A percentile compares a stretch with the other conserved stretches of the same genome.
phyloP scores from a whole-genome alignment of 2,113 vertebrate genomes.

The Tauraco erythrolophus region DNA sequence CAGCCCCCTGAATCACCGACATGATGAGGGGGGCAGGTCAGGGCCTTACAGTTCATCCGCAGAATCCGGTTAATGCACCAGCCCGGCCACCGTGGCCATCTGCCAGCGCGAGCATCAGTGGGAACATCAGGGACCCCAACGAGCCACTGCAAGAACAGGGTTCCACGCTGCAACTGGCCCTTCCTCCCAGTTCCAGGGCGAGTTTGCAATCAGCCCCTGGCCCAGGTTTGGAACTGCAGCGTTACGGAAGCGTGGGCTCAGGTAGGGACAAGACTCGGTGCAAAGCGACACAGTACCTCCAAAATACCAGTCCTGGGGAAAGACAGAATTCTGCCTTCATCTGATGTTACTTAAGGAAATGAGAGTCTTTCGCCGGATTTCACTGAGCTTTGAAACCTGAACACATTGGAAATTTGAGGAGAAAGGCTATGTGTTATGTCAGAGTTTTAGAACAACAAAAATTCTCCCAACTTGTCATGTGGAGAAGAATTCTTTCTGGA shows the following conservation, averaged over 20 bases:
- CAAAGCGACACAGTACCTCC: fast-evolving
- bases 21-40: no score
- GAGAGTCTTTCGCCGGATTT: neutral
- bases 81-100: fast-evolving
- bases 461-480: neutral
- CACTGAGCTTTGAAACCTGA: neutral
- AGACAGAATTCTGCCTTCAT: neutral
- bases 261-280: fast-evolving
- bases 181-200: neutral
- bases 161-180: fast-evolving
- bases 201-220: neutral
- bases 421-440: neutral
- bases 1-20: no score
- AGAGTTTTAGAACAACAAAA: neutral
- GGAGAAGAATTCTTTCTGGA: neutral
- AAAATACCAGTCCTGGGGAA: neutral
- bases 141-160: fast-evolving
- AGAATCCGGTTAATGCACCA: neutral
- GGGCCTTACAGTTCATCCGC: neutral
- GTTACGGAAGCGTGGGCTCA: fast-evolving
- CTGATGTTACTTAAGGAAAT: neutral
- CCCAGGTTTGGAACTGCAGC: neutral
- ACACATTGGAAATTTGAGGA: fast-evolving
- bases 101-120: fast-evolving
- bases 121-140: neutral